Evolutionary conservation across 1,140 invertebrate genomes (phyloP).

Genomic region (Popillia japonica): DNA sequence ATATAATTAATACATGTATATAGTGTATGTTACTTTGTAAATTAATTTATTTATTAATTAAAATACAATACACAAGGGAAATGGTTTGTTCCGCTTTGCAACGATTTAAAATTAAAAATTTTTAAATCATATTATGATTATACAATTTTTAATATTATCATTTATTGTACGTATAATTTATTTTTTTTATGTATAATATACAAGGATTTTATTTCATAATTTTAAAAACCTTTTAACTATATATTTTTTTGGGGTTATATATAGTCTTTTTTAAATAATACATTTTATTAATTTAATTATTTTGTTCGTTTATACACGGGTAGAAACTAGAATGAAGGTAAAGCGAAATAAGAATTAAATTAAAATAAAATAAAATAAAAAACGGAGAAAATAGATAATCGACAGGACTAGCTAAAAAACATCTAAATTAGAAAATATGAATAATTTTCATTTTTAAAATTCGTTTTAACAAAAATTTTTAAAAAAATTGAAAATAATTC

Average conservation of each 20-base stretch:
- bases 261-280: neutral
- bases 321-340: slow-evolving; percentile 15
- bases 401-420: slow-evolving; percentile 40
- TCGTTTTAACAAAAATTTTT: neutral
- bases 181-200: slow-evolving; percentile 3
- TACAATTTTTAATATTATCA: neutral
- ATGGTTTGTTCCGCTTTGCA: neutral
- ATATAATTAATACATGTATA: neutral
- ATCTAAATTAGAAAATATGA: slow-evolving; percentile 19
- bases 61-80: slow-evolving; percentile 5
- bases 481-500: neutral
- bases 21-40: neutral
- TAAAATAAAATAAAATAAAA: neutral
- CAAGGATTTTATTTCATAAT: neutral
- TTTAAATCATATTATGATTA: slow-evolving; percentile 19
- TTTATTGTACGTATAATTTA: slow-evolving; percentile 2
- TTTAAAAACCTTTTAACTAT: neutral
- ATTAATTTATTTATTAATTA: slow-evolving; percentile 10
- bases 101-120: neutral
- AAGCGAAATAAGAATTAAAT: slow-evolving; percentile 9
- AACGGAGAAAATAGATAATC: neutral
- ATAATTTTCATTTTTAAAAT: neutral
- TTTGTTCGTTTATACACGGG: slow-evolving; percentile 30
- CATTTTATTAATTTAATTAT: slow-evolving; percentile 30
- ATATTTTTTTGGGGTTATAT: neutral